Percentiles rank a stretch among this genome's conserved stretches.
These are phyloP conservation scores for Apodemus sylvaticus DNA, from an alignment of 2,113 vertebrate genomes.

Conservation along the genomic window DNA sequence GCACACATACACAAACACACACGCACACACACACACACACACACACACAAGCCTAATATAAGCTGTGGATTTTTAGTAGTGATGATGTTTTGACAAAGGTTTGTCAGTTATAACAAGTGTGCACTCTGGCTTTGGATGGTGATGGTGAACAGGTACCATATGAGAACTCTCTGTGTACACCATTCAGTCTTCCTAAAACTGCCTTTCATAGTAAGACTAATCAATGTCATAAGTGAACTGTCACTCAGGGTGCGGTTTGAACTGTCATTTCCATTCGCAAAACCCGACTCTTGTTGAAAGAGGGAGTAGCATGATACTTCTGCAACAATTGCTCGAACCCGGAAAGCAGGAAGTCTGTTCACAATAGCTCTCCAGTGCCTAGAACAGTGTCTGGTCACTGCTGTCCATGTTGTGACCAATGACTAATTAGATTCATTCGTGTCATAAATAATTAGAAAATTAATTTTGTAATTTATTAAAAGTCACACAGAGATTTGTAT, in stretches of 20 bases:
- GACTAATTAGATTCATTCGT: neutral
- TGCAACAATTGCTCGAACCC: neutral
- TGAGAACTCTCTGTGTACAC: neutral
- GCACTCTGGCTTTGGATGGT: too few relatives aligned
- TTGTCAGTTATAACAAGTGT: neutral
- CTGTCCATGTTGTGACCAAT: neutral
- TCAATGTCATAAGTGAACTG: neutral
- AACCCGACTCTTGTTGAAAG: neutral
- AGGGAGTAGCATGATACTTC: neutral
- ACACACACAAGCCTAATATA: neutral
- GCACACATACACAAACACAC: neutral
- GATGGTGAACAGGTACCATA: neutral
- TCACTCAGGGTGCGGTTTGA: neutral
- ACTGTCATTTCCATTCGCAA: neutral
- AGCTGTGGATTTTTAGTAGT: neutral
- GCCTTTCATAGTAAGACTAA: neutral
- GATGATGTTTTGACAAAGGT: neutral
- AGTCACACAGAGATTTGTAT: neutral
- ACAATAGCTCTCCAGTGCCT: neutral
- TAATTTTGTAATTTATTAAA: neutral
- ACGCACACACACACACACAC: neutral
- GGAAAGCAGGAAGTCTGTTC: neutral
- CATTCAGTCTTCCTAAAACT: conserved; percentile 8
- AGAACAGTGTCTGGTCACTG: neutral
- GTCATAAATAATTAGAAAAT: neutral